A percentile compares a stretch with the other conserved stretches of the same genome.
Evolutionary conservation across 92 coral and sea anemone genomes (phyloP).

Genomic region (Epizoanthus illoricatus): DNA sequence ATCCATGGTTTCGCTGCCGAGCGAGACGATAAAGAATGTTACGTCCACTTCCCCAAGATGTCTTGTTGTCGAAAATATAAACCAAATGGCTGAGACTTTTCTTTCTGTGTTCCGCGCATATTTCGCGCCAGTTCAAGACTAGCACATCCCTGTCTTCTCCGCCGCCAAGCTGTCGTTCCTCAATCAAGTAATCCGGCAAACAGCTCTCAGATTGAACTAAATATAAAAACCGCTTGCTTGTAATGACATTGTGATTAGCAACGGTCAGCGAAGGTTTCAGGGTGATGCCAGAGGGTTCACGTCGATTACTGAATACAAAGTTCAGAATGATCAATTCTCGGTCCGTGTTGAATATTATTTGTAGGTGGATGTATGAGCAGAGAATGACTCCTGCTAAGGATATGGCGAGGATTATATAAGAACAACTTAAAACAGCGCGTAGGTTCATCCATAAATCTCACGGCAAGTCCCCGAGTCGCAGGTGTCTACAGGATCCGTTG

Average conservation of each 20-base stretch:
- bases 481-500: background rate
- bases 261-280: background rate
- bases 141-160: constrained; percentile 62
- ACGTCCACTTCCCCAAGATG: constrained; percentile 89
- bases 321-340: constrained; percentile 12
- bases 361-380: constrained; percentile 25
- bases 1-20: constrained; percentile 43
- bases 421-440: background rate
- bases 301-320: background rate
- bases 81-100: constrained; percentile 43
- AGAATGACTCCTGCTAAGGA: constrained; percentile 6
- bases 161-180: constrained; percentile 49
- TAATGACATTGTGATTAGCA: background rate
- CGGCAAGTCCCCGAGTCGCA: background rate
- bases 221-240: constrained; percentile 52
- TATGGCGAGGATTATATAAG: constrained; percentile 4
- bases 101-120: constrained; percentile 46
- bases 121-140: constrained; percentile 75
- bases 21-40: constrained; percentile 72
- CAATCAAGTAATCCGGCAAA: constrained; percentile 58
- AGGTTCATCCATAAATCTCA: too few species aligned
- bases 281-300: background rate
- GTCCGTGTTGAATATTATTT: constrained; percentile 20
- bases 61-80: constrained; percentile 55
- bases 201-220: constrained; percentile 86